phyloP scores from a whole-genome alignment of 92 coral and sea anemone genomes.

The Epizoanthus illoricatus region DNA sequence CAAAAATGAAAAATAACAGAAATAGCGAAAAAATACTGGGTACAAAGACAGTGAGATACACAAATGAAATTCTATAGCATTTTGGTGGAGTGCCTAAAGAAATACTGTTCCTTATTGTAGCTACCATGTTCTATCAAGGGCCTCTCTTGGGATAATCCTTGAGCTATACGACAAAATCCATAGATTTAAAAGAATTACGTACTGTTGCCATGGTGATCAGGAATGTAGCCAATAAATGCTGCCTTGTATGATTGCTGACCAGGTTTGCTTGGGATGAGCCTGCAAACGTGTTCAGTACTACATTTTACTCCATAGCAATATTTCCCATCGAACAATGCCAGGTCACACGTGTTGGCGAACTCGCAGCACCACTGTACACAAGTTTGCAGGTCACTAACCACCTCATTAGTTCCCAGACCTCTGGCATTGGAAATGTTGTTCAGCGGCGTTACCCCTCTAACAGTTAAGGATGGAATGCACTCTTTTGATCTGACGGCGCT shows the following conservation, averaged over 20 bases:
- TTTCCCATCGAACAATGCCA: slow-evolving; percentile 47
- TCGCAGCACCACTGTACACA: slow-evolving; percentile 45
- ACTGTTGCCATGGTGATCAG: slow-evolving; percentile 20
- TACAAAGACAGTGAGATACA: too few relatives aligned
- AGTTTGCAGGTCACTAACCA: slow-evolving; percentile 5
- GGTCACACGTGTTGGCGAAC: slow-evolving; percentile 38
- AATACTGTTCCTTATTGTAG: background rate
- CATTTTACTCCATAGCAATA: slow-evolving; percentile 52
- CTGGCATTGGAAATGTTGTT: background rate
- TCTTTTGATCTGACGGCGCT: background rate
- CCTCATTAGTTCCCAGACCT: background rate
- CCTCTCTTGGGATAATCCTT: too few relatives aligned
- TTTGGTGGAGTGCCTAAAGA: too few relatives aligned
- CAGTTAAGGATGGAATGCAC: slow-evolving; percentile 27
- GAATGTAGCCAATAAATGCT: slow-evolving; percentile 15
- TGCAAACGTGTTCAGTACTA: slow-evolving; percentile 36
- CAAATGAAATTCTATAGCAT: too few relatives aligned
- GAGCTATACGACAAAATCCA: too few relatives aligned
- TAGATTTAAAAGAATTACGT: background rate
- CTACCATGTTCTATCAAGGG: too few relatives aligned
- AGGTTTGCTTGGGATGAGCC: slow-evolving; percentile 25
- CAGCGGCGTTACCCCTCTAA: slow-evolving; percentile 9
- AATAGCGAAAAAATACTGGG: too few relatives aligned
- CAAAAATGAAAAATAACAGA: too few relatives aligned
- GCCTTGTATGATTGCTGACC: slow-evolving; percentile 49